Evolutionary conservation across 1,140 invertebrate genomes (phyloP).

Genomic region (Lamellibrachia luymesi): DNA sequence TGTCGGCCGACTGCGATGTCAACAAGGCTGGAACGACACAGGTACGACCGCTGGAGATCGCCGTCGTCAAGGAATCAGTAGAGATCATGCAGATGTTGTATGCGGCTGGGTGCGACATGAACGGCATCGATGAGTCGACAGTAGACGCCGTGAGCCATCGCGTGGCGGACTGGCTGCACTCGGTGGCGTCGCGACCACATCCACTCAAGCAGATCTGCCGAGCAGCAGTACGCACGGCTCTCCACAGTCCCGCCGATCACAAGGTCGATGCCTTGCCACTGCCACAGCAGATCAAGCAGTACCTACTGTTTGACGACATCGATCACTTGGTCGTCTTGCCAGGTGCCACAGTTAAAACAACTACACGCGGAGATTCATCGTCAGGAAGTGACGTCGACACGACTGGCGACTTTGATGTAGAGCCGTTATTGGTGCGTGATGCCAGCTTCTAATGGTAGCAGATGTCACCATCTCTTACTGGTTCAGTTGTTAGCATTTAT

Average conservation of each 20-base stretch:
- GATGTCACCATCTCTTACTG: not conserved
- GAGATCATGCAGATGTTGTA: conserved; percentile 13
- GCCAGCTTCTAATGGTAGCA: not conserved
- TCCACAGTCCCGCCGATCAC: not conserved
- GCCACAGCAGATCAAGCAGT: not conserved
- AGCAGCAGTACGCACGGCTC: not conserved
- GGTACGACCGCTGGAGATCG: conserved; percentile 3
- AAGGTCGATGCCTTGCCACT: not conserved
- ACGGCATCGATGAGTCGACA: not conserved
- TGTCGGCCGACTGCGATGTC: conserved; percentile 2
- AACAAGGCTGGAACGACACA: not conserved
- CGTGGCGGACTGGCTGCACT: conserved; percentile 5
- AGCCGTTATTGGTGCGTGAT: not conserved
- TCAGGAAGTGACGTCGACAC: not conserved
- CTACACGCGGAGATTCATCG: not conserved
- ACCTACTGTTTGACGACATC: not conserved
- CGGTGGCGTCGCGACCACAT: not conserved
- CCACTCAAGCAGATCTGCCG: not conserved
- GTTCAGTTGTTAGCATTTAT: not conserved
- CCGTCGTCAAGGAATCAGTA: not conserved
- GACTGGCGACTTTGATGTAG: not conserved
- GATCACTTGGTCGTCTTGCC: not conserved
- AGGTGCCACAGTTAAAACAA: not conserved
- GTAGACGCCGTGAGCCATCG: not conserved
- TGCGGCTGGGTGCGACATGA: conserved; percentile 14